Percentiles rank a stretch among this genome's conserved stretches.
Conservation (phyloP, 2,113 vertebrate genomes). For the Neofelis nebulosa region DNA sequence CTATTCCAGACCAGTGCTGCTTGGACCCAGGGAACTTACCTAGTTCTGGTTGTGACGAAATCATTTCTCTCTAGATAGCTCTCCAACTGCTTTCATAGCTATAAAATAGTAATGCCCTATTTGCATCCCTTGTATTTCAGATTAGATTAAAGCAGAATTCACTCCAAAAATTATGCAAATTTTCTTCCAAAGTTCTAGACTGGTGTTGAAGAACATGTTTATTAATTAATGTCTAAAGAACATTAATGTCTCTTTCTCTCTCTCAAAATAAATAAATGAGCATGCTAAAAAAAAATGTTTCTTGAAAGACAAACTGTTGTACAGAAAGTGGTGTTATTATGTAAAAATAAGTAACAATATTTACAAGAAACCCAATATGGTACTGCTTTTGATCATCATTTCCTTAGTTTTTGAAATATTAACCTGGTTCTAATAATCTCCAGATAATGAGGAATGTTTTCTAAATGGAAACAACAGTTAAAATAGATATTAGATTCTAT, state of each 20-base stretch:
- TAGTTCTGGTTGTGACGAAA: background rate
- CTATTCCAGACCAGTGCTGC: background rate
- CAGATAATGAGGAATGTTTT: background rate
- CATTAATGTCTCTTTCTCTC: too few species aligned
- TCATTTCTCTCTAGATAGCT: background rate
- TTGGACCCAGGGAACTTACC: background rate
- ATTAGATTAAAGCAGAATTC: background rate
- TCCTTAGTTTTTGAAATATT: background rate
- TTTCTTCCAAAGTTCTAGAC: background rate
- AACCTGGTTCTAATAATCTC: background rate
- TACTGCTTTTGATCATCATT: background rate
- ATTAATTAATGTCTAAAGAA: background rate
- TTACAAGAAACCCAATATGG: background rate
- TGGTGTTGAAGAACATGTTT: background rate
- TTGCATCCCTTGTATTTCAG: background rate
- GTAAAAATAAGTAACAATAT: background rate
- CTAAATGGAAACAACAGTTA: background rate
- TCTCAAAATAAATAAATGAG: too few species aligned
- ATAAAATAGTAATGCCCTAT: background rate
- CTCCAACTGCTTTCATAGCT: background rate
- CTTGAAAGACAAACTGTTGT: background rate
- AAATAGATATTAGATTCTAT: background rate
- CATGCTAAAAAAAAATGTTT: background rate
- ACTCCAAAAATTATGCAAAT: background rate
- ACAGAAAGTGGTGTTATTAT: background rate